Evolutionary conservation across 2,797 vertebrate species (phyloP), one percentile per base, ranked within the genome.

Genomic region (Takifugu ocellatus): DNA sequence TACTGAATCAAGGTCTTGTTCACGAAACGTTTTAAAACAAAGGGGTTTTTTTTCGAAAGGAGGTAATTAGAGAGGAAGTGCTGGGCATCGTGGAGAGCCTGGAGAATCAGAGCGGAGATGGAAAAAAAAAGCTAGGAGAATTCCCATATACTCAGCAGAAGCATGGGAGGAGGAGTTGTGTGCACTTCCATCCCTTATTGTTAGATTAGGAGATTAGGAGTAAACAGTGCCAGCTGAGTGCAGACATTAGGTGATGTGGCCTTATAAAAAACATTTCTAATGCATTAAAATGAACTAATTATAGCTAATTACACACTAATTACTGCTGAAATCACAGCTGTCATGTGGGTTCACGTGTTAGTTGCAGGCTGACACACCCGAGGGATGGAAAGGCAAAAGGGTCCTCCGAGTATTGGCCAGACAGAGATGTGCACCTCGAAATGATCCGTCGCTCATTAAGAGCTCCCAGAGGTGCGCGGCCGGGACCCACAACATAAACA

Each of bases 1-100:
- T 66, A 21, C 66, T 62, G 73, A 84, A 83, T 82, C 71, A 77
- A 83, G 75, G 77, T 81, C 81, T 72, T 77, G 79, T 79, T 87
- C 78, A 71, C 81, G 74, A 84, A 87, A 85, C 75, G 59, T 72
- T 68, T 72, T 74, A 79, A 54, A 67, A 61, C 3, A 21, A 54
- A 67, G 61, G 1, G 11, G 42, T 68, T 78, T 73, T 70, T 77
- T 46, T 21, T 46, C 7, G 21, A 3, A 67, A 75, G 68, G 62
- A 72, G 59, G 63, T 75, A 84, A 84, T 90, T 84, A 84, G 69
- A 71, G 49, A 70, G 73, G 61, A 57, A 52, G 59, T 25, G 69
- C 54, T 29, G 53, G 74, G 47, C 55, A 71, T 50, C 51, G 65
- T 59, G 65, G 65, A 46, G 54, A 61, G 65, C 68, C 64, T 63